Percentiles rank a stretch among this genome's conserved stretches.
phyloP scores from a whole-genome alignment of 2,113 vertebrate species.

The Brachypodius melanocephalos region DNA sequence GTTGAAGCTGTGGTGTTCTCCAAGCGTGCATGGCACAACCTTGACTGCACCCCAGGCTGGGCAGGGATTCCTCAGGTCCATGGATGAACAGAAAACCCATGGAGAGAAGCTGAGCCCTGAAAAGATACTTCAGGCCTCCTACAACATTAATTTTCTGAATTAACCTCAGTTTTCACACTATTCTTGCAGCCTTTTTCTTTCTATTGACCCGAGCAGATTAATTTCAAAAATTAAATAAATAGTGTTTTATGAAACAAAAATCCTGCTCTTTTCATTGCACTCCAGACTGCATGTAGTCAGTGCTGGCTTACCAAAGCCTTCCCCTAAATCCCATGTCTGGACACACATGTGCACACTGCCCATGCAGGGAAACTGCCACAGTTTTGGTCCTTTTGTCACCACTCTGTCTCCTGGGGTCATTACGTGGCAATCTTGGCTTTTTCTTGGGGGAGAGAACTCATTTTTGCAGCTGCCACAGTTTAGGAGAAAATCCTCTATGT shows the following conservation, averaged over 20 bases:
- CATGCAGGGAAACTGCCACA: neutral
- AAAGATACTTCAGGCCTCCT: neutral
- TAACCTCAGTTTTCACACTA: neutral
- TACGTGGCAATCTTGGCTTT: neutral
- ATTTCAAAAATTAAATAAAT: neutral
- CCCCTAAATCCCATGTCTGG: constrained; percentile 27
- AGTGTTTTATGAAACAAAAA: neutral
- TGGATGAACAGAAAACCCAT: neutral
- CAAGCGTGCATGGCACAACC: neutral
- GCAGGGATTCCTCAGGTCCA: neutral
- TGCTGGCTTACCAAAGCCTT: neutral
- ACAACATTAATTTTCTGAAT: neutral
- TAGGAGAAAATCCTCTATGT: neutral
- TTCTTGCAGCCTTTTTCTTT: neutral
- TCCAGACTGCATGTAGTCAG: neutral
- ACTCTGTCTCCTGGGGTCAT: neutral
- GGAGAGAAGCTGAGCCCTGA: neutral
- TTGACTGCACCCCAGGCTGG: accelerated
- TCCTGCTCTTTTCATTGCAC: neutral
- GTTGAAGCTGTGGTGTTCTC: neutral
- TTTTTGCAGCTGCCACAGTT: constrained; percentile 1
- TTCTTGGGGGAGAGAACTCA: neutral
- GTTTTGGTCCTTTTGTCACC: neutral
- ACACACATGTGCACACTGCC: neutral
- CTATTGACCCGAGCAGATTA: neutral